phyloP scores from a whole-genome alignment of 2,888 invertebrate species.

The Xestia c-nigrum region DNA sequence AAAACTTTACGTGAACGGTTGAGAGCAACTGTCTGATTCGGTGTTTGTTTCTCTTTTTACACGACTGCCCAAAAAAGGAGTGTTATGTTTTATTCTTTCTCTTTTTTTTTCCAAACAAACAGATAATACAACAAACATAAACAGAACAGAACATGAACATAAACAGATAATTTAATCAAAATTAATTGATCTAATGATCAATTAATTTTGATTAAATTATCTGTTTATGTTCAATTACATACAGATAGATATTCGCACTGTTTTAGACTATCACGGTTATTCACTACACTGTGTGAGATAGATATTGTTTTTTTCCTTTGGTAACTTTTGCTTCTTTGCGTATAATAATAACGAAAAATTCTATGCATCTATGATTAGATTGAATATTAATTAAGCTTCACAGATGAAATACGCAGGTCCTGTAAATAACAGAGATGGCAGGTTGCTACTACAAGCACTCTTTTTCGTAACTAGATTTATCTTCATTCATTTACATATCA shows the following conservation, averaged over 20 bases:
- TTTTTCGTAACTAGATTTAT: neutral
- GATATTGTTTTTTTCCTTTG: neutral
- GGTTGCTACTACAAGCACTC: neutral
- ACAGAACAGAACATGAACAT: no score
- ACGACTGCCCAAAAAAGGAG: no score
- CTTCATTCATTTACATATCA: neutral
- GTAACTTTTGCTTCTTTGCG: neutral
- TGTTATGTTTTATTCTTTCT: no score
- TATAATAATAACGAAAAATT: neutral
- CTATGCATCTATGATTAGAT: neutral
- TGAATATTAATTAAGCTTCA: neutral
- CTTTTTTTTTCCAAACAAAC: no score
- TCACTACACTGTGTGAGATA: no score
- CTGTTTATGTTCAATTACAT: no score
- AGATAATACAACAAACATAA: no score
- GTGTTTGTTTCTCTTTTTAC: slow-evolving; percentile 9
- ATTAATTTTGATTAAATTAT: neutral
- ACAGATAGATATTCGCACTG: no score
- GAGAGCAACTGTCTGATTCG: slow-evolving; percentile 26
- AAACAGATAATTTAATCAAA: no score
- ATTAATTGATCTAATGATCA: no score
- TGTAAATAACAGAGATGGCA: neutral
- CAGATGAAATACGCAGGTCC: neutral
- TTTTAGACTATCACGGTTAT: no score
- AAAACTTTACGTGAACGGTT: slow-evolving; percentile 43